Percentiles rank a stretch among this genome's conserved stretches.
These are phyloP conservation scores for Bergia puertoricense DNA, from an alignment of 92 coral and sea anemone genomes.

Conservation along the genomic window DNA sequence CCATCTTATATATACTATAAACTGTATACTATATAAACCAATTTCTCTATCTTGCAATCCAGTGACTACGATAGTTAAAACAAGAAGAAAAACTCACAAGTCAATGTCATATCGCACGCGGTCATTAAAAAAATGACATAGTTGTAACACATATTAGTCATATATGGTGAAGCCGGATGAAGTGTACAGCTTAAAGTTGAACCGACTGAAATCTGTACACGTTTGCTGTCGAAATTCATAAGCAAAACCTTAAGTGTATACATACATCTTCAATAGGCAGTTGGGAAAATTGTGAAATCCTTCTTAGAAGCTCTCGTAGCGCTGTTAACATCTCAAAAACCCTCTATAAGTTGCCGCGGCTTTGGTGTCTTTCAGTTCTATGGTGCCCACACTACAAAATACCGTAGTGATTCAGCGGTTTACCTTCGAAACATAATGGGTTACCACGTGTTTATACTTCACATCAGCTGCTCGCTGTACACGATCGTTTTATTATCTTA, in stretches of 20 bases:
- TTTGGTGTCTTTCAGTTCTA: neutral
- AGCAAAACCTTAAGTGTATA: neutral
- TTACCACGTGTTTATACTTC: neutral
- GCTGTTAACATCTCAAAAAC: neutral
- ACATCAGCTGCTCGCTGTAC: neutral
- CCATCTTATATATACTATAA: neutral
- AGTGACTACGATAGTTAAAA: neutral
- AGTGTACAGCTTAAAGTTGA: neutral
- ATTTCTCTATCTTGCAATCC: neutral
- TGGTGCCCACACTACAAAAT: neutral
- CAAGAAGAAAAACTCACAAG: neutral
- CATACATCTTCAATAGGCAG: slow-evolving; percentile 36
- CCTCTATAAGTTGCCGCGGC: neutral
- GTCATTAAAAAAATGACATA: neutral
- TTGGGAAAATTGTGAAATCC: slow-evolving; percentile 1
- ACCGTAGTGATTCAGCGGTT: neutral
- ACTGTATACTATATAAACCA: neutral
- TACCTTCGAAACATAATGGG: neutral
- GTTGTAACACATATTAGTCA: neutral
- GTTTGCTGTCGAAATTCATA: neutral
- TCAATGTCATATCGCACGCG: neutral
- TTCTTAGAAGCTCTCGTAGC: slow-evolving; percentile 10
- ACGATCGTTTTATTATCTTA: no score
- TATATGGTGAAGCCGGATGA: neutral
- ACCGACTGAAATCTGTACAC: neutral